Evolutionary conservation across 1,140 invertebrate species (phyloP).

Genomic region (Calosoma granatense): DNA sequence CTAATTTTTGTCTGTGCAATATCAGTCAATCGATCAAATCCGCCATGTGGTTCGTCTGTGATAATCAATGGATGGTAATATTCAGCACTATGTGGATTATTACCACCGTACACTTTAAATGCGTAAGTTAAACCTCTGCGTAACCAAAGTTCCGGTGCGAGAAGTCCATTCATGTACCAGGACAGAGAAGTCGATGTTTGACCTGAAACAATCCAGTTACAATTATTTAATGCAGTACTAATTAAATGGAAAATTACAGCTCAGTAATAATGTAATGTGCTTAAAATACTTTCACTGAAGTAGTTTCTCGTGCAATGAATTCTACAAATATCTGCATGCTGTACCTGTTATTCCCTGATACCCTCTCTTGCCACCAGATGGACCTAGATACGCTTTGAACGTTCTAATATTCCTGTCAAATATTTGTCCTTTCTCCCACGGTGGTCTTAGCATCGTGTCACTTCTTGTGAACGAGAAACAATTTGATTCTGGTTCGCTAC

Average conservation of each 20-base stretch:
- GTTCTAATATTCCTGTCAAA: slow-evolving; percentile 66
- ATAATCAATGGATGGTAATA: slow-evolving; percentile 90
- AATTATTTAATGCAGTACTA: neutral
- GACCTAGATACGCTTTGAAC: slow-evolving; percentile 68
- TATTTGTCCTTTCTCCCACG: slow-evolving; percentile 69
- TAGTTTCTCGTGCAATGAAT: neutral
- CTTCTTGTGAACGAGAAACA: slow-evolving; percentile 59
- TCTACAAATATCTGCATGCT: neutral
- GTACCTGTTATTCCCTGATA: slow-evolving; percentile 66
- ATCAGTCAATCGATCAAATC: slow-evolving; percentile 63
- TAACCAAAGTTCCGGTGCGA: slow-evolving; percentile 79
- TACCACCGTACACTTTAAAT: slow-evolving; percentile 74
- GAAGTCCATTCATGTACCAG: slow-evolving; percentile 82
- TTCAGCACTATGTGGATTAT: slow-evolving; percentile 78
- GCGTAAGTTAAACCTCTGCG: slow-evolving; percentile 75
- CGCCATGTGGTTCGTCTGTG: slow-evolving; percentile 75
- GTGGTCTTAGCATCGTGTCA: slow-evolving; percentile 35
- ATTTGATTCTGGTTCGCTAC: slow-evolving; percentile 49
- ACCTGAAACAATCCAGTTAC: slow-evolving; percentile 27
- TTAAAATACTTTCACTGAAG: no score
- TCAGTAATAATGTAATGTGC: no score
- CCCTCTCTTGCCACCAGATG: slow-evolving; percentile 64
- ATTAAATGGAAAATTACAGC: neutral
- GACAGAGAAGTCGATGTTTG: slow-evolving; percentile 48
- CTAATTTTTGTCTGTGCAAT: slow-evolving; percentile 58